Evolutionary conservation across 2,888 invertebrate genomes (phyloP), one percentile per base, ranked within the genome.

Genomic region (Plagodis pulveraria): DNA sequence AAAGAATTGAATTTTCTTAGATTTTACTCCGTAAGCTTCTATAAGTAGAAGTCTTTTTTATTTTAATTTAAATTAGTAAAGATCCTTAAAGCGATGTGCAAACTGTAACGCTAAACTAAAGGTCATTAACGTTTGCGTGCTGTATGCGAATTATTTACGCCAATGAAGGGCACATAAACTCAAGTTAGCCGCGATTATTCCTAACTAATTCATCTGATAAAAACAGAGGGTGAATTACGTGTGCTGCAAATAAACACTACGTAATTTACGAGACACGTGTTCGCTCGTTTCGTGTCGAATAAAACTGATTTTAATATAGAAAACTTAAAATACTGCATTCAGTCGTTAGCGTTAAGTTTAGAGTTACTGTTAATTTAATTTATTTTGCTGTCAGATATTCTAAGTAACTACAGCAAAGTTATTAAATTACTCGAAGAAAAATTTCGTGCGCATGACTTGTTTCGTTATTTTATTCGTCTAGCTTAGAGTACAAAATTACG

Each of bases 111-210:
- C 44, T 10, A 44, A 35, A 45, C 54, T 43, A 47, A 66, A 68
- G 72, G 76, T 74, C 76, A 77, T 72, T 78, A 73, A 63, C 72
- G 72, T 67, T 85, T 66, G 85, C 85, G 86, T 86, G 86, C 72
- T 59, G 61, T 70, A 67, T 74, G 68, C 73, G 65, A 80, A 85
- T 85, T 76, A 83, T 79, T 84, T 81, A 83, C 77, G 71, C 71
- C 76, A 79, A 77, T 78, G 73, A 78, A 74, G 71, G 67, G 72
- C 70, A 73, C 73, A 74, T 79, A 81, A 74, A 72, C 71, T 76
- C 72, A 61, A 72, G 73, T 77, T 78, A 76, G 75, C 73, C 68
- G 66, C 78, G 78, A 78, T 82, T 80, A 78, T 75, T 77, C 77
- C 32, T 48, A 73, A 62, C 76, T 65, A 78, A 81, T 82, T 78